Evolutionary conservation across 2,888 invertebrate genomes (phyloP).

Genomic region (Nezara viridula): DNA sequence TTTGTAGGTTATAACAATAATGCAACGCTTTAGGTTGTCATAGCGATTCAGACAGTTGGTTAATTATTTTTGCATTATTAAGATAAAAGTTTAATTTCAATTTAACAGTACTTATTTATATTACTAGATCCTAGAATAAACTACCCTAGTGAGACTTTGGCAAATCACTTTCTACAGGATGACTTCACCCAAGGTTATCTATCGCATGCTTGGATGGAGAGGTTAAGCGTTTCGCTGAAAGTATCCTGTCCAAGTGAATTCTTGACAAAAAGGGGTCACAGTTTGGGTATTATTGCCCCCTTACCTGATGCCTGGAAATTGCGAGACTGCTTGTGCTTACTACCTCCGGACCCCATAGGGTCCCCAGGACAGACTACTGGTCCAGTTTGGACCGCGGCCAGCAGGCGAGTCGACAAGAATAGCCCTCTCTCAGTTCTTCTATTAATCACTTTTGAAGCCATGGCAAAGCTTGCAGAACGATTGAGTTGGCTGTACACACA

Average conservation of each 20-base stretch:
- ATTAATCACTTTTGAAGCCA: constrained; percentile 38
- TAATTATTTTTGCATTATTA: neutral
- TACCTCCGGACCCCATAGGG: constrained; percentile 64
- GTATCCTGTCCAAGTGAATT: neutral
- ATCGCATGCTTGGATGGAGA: constrained; percentile 12
- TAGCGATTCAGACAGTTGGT: neutral
- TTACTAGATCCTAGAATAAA: neutral
- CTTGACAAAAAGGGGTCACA: neutral
- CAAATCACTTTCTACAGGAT: neutral
- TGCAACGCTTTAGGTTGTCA: too few relatives aligned
- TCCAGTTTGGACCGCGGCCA: constrained; percentile 61
- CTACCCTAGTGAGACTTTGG: neutral
- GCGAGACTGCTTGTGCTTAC: constrained; percentile 62
- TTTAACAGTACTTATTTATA: neutral
- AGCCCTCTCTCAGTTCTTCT: constrained; percentile 39
- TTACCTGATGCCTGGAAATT: constrained; percentile 57
- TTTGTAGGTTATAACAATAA: too few relatives aligned
- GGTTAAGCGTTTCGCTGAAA: neutral
- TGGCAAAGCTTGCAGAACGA: constrained; percentile 55
- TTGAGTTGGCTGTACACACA: constrained; percentile 4
- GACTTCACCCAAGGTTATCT: constrained; percentile 20
- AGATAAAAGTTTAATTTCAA: neutral
- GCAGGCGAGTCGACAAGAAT: constrained; percentile 49
- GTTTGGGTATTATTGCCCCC: neutral
- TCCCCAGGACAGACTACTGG: constrained; percentile 52